Percentiles rank a stretch among this genome's conserved stretches.
Conservation (phyloP, 2,888 invertebrate species). For the Nasonovia ribisnigri region DNA sequence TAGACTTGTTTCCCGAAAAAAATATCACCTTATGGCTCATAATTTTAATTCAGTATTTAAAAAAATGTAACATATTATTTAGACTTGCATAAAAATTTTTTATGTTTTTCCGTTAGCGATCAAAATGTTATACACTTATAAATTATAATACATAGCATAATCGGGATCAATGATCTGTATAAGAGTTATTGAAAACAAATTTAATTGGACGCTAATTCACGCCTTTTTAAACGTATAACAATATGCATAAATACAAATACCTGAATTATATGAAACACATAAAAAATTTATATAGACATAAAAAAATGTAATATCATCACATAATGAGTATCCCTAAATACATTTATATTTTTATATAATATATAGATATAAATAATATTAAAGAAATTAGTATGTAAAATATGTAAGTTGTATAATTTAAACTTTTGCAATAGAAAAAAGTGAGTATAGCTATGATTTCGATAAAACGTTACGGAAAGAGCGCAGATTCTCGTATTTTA, state of each 20-base stretch:
- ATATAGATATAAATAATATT: too few species aligned
- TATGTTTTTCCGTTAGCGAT: neutral
- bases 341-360: too few species aligned
- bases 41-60: neutral
- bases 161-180: neutral
- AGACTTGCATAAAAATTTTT: neutral
- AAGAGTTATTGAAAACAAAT: neutral
- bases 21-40: neutral
- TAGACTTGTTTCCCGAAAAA: slow-evolving; percentile 9
- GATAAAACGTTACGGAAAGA: neutral
- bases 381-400: neutral
- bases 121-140: neutral
- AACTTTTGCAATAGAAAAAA: neutral
- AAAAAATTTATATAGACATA: neutral
- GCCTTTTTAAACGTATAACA: neutral
- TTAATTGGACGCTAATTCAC: neutral
- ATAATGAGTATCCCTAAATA: neutral
- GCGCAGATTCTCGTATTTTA: neutral
- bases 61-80: neutral
- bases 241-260: neutral
- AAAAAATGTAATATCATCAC: neutral
- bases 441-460: neutral
- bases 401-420: neutral
- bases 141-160: neutral
- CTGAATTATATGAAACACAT: neutral